These are phyloP conservation scores for Crypturellus tataupa DNA, from an alignment of 2,797 vertebrate genomes.

Conservation along the genomic window DNA sequence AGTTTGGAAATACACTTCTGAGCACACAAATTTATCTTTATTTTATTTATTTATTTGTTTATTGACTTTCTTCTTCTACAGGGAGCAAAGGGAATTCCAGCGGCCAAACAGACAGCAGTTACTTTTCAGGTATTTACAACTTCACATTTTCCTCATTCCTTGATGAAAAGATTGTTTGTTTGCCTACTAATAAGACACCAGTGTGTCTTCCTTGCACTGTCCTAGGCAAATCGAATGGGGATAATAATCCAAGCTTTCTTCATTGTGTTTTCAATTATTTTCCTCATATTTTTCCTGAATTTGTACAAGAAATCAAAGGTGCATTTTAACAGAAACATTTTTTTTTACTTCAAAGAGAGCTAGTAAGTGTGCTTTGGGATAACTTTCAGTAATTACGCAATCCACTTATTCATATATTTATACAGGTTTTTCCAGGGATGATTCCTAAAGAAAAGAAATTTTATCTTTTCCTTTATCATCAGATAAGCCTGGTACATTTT, in stretches of 20 bases:
- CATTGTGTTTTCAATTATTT: neutral
- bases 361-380: neutral
- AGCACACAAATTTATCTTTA: neutral
- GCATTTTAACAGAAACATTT: no score
- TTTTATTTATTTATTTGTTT: neutral
- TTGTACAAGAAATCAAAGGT: neutral
- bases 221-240: neutral
- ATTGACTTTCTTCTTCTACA: neutral
- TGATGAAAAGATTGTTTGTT: slow-evolving; percentile 24
- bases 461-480: neutral
- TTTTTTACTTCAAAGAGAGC: neutral
- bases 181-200: neutral
- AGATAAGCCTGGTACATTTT: neutral
- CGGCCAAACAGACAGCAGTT: neutral
- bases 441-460: neutral
- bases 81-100: slow-evolving; percentile 4
- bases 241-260: neutral
- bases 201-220: neutral
- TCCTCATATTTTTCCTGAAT: neutral
- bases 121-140: slow-evolving; percentile 58
- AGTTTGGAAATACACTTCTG: neutral
- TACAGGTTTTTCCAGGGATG: neutral
- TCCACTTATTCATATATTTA: neutral
- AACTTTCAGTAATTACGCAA: neutral
- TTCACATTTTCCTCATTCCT: slow-evolving; percentile 60